These are phyloP conservation scores for Pseudopipra pipra DNA, from an alignment of 2,113 vertebrate genomes.

Conservation along the genomic window DNA sequence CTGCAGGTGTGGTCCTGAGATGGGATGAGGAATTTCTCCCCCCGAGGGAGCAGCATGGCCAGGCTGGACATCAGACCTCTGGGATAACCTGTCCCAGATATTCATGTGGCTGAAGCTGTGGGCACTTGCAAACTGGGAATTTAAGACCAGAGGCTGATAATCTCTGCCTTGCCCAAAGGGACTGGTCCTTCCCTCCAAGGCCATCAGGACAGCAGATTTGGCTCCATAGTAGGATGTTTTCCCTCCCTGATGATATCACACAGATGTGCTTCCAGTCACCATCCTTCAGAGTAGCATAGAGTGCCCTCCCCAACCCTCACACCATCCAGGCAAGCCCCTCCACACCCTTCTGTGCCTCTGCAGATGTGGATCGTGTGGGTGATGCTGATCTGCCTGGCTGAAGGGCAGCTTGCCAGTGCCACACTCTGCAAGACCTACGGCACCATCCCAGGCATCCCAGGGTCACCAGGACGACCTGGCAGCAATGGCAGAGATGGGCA, in stretches of 20 bases:
- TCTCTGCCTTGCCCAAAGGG: background rate
- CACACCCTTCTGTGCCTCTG: background rate
- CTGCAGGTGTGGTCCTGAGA: background rate
- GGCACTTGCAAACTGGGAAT: background rate
- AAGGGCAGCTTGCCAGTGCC: constrained; percentile 22
- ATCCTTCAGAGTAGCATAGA: background rate
- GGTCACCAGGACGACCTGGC: constrained; percentile 79
- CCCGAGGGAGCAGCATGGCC: background rate
- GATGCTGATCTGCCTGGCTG: constrained; percentile 34
- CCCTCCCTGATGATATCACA: background rate
- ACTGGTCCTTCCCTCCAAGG: background rate
- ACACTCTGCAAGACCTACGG: constrained; percentile 29
- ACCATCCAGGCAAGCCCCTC: background rate
- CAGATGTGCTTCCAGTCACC: background rate
- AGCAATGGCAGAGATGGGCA: constrained; percentile 75
- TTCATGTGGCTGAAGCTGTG: background rate
- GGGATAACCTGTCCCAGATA: background rate
- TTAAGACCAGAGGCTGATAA: background rate
- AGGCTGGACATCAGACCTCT: background rate
- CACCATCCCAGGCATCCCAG: constrained; percentile 76
- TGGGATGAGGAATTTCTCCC: background rate
- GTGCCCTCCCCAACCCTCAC: background rate
- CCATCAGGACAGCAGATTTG: background rate
- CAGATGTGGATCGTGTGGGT: background rate
- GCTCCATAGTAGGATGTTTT: background rate